A percentile compares a stretch with the other conserved stretches of the same genome.
These are phyloP conservation scores for Hemiprocne comata DNA, from an alignment of 2,113 vertebrate species.

Conservation along the genomic window DNA sequence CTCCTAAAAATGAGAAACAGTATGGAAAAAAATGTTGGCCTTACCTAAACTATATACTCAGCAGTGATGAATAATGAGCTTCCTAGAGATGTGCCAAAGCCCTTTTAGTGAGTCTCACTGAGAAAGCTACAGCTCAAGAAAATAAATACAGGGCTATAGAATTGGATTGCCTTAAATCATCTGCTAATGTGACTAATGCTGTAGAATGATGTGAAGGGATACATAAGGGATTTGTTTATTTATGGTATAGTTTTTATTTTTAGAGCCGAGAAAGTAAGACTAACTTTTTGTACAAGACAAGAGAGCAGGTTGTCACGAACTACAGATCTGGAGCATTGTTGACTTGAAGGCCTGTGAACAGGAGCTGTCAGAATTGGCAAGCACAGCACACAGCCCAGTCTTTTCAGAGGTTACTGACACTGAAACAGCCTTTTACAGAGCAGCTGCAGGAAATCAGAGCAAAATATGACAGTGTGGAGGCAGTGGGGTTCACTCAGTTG, in stretches of 20 bases:
- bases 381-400: background rate
- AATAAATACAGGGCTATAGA: background rate
- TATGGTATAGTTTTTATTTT: background rate
- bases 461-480: background rate
- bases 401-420: background rate
- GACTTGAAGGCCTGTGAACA: background rate
- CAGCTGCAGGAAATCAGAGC: background rate
- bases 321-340: background rate
- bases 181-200: background rate
- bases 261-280: background rate
- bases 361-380: slow-evolving; percentile 3
- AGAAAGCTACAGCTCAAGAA: background rate
- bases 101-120: background rate
- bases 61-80: background rate
- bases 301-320: background rate
- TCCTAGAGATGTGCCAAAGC: background rate
- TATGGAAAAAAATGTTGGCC: background rate
- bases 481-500: background rate
- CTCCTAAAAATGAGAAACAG: background rate
- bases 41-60: background rate
- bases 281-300: background rate
- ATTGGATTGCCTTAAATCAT: background rate
- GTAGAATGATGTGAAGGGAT: background rate
- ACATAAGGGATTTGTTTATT: background rate
- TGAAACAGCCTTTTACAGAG: background rate